These are phyloP conservation scores for Eurosta solidaginis DNA, from an alignment of 1,140 invertebrate species.

Conservation along the genomic window DNA sequence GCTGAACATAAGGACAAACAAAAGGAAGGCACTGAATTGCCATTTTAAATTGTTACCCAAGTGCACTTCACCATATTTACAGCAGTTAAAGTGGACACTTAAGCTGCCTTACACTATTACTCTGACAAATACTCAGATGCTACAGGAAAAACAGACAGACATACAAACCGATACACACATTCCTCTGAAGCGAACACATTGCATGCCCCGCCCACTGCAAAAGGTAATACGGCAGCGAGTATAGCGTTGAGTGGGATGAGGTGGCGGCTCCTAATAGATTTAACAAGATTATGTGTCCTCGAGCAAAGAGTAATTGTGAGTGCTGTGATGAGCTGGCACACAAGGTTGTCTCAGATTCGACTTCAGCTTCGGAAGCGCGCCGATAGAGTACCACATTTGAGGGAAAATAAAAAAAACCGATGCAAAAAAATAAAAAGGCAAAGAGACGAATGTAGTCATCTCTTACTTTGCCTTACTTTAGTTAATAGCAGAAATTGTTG, in stretches of 20 bases:
- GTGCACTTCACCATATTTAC: background rate
- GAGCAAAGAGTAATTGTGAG: background rate
- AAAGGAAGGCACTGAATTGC: background rate
- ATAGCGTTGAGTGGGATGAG: background rate
- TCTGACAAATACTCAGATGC: background rate
- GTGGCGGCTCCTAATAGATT: background rate
- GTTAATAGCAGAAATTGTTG: too few relatives aligned
- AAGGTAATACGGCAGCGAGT: background rate
- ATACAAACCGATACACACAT: background rate
- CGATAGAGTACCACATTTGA: background rate
- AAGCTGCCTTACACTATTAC: background rate
- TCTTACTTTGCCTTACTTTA: too few relatives aligned
- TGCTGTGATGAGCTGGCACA: background rate
- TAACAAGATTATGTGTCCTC: background rate
- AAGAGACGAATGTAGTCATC: background rate
- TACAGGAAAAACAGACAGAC: too few relatives aligned
- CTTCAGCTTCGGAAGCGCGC: background rate
- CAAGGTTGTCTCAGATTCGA: background rate
- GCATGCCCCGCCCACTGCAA: background rate
- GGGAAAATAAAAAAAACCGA: too few relatives aligned
- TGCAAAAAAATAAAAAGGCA: background rate
- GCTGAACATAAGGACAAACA: background rate
- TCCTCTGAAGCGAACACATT: background rate
- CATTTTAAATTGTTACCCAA: conserved; percentile 5
- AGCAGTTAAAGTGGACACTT: background rate